Base-by-base conservation (phyloP, 2,797 vertebrate genomes). In the Erethizon dorsatum region DNA sequence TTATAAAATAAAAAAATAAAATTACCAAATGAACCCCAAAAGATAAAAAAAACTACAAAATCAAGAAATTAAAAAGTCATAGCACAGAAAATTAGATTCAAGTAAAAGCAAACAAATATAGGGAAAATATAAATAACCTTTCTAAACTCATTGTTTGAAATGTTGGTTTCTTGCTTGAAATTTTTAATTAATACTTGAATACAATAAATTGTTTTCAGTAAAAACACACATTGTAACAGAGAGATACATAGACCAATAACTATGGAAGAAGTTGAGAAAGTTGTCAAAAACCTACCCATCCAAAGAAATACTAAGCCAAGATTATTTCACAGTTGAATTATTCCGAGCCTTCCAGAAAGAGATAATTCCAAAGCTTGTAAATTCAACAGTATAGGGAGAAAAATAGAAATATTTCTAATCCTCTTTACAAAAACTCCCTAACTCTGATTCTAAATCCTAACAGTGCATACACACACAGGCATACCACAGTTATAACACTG, bases 271-370 rank as follows among this genome's bases (percentile, higher is more conserved):
- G 82, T 56, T 87, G 54, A 91, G 20, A 82, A 91, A 82, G 75
- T 82, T 82, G 83, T 91, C 83, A 95, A 87, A 95, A 95, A 95
- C 37, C 89, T 82, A 87, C 20, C 67, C 94, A 65, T 95, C 75
- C 65, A 94, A 91, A 91, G 78, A 63, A 82, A 45, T 47, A 73
- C 88, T 80, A 95, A 91, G 26, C 83, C 37, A n/a, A 91, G 54
- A 82, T 87, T n/a, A 95, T 75, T 92, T 87, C 75, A 87, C 56
- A 82, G 83, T 80, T 91, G 63, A 91, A 65, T 91, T 91, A 87
- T 79, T 87, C 56, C 82, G 54, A 95, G 45, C n/a, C 63, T 91
- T 91, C 54, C 12, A 52, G 33, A 85, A 69, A 71, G 45, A 85
- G 45, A 82, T 73, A 8, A 82, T 91, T 87, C 89, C 75, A 87